Conservation (phyloP, 2,888 invertebrate genomes). For the Hartigia nigra region DNA sequence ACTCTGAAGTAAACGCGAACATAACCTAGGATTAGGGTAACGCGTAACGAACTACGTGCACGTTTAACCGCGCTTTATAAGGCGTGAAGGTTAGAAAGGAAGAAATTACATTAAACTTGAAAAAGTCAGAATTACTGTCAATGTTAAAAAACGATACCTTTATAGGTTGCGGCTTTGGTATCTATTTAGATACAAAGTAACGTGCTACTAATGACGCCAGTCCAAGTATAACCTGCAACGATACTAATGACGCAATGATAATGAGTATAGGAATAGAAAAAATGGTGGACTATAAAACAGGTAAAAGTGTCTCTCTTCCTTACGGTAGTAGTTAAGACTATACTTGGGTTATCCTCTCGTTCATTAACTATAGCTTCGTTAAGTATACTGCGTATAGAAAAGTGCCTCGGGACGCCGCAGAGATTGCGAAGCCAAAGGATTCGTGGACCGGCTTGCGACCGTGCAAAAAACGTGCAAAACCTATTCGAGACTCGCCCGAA, state of each 20-base stretch:
- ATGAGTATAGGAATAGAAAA: neutral
- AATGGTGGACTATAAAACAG: neutral
- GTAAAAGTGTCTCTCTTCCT: neutral
- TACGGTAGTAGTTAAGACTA: neutral
- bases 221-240: neutral
- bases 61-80: neutral
- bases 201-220: neutral
- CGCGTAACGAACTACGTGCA: constrained; percentile 2
- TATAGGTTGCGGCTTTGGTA: neutral
- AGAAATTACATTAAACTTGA: neutral
- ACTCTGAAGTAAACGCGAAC: constrained; percentile 1
- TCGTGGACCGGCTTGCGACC: constrained; percentile 22
- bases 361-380: neutral
- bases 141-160: neutral
- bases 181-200: neutral
- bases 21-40: constrained; percentile 7
- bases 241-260: neutral
- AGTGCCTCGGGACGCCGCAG: constrained; percentile 9
- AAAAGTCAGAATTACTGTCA: neutral
- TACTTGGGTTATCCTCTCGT: neutral
- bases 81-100: neutral
- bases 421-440: constrained; percentile 10
- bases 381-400: constrained; percentile 7
- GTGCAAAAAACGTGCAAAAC: constrained; percentile 37
- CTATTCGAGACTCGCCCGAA: constrained; percentile 36